phyloP scores from a whole-genome alignment of 2,888 invertebrate species.

The Tineola bisselliella region DNA sequence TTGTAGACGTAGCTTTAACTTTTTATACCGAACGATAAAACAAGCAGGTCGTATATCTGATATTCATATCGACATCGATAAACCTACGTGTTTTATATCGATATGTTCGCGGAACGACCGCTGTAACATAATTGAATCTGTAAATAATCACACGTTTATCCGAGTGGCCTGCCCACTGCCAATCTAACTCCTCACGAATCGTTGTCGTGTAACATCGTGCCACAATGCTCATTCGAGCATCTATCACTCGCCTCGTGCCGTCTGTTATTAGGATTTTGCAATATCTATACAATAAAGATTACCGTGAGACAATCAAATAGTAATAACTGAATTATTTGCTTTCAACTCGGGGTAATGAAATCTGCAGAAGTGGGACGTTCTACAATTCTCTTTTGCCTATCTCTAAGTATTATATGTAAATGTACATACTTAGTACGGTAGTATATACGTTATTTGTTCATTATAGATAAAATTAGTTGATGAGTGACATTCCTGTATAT shows the following conservation, averaged over 20 bases:
- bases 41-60: not conserved
- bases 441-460: too few species aligned
- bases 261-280: constrained; percentile 10
- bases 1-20: not conserved
- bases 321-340: constrained; percentile 2
- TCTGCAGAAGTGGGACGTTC: not conserved
- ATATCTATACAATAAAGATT: constrained; percentile 2
- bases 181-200: constrained; percentile 45
- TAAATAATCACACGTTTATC: constrained; percentile 12
- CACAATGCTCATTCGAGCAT: constrained; percentile 28
- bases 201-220: constrained; percentile 24
- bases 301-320: constrained; percentile 1
- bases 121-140: constrained; percentile 48
- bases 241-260: constrained; percentile 11
- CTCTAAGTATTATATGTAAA: too few species aligned
- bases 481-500: too few species aligned
- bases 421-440: too few species aligned
- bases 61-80: constrained; percentile 15
- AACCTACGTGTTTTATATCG: constrained; percentile 6
- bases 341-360: not conserved
- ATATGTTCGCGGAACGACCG: constrained; percentile 27
- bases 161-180: constrained; percentile 17
- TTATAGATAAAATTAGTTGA: too few species aligned
- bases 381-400: not conserved
- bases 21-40: not conserved